Evolutionary conservation across 2,888 invertebrate species (phyloP).

Genomic region (Imbricaverruca yamaguchii): DNA sequence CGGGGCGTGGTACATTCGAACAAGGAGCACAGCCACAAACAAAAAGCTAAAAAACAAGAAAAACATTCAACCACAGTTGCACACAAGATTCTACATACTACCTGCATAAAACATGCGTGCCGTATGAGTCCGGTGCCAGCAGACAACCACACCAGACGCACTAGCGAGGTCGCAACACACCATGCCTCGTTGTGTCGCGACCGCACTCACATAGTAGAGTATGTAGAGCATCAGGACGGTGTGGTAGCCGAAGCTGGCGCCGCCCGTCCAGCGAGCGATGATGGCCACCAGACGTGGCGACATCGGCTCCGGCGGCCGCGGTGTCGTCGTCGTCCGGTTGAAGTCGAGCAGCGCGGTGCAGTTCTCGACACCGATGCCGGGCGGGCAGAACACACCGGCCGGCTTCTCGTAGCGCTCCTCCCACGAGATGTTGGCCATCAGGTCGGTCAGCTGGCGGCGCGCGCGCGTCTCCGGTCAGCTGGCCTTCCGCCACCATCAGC

Average conservation of each 20-base stretch:
- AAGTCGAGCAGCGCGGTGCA: conserved; percentile 2
- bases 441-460: background rate
- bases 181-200: too few relatives aligned
- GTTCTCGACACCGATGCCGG: background rate
- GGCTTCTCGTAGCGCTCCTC: background rate
- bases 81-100: too few relatives aligned
- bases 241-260: background rate
- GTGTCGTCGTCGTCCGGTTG: background rate
- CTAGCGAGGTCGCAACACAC: too few relatives aligned
- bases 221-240: background rate
- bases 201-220: background rate
- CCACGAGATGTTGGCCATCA: conserved; percentile 1
- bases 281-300: background rate
- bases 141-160: too few relatives aligned
- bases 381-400: background rate
- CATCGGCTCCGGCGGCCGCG: background rate
- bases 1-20: too few relatives aligned
- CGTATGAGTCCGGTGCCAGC: too few relatives aligned
- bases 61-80: background rate
- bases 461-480: too few relatives aligned
- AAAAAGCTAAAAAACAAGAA: background rate
- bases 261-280: background rate
- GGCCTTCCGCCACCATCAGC: too few relatives aligned
- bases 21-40: background rate
- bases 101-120: too few relatives aligned